Evolutionary conservation across 2,797 vertebrate genomes (phyloP).

Genomic region (Yasuhikotakia modesta): DNA sequence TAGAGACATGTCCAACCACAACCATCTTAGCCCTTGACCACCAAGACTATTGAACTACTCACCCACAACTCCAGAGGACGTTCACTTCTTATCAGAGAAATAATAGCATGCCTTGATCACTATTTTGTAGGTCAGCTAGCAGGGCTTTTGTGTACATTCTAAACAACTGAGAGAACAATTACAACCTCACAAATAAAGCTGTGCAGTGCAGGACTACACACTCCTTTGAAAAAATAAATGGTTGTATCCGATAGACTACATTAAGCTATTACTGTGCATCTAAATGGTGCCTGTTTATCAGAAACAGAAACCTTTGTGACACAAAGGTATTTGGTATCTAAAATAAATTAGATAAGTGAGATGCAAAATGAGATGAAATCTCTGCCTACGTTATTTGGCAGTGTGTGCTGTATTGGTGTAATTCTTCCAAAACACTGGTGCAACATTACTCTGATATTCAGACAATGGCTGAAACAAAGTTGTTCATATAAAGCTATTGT

Average conservation of each 20-base stretch:
- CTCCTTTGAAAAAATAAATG: conserved; percentile 71
- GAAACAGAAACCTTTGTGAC: conserved; percentile 81
- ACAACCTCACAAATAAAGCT: conserved; percentile 75
- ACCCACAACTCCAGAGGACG: conserved; percentile 79
- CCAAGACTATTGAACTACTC: conserved; percentile 75
- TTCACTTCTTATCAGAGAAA: conserved; percentile 76
- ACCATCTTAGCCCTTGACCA: conserved; percentile 72
- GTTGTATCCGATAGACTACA: conserved; percentile 81
- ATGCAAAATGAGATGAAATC: conserved; percentile 95
- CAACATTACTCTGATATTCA: conserved; percentile 87
- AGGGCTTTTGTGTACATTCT: conserved; percentile 72
- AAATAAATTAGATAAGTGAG: no score
- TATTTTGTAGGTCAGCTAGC: conserved; percentile 82
- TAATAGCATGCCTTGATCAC: conserved; percentile 79
- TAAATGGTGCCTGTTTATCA: conserved; percentile 94
- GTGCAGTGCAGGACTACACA: conserved; percentile 61
- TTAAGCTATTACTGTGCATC: conserved; percentile 95
- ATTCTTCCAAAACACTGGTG: conserved; percentile 87
- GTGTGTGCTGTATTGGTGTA: conserved; percentile 83
- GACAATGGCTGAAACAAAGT: conserved; percentile 92
- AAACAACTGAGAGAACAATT: conserved; percentile 62
- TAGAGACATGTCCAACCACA: conserved; percentile 75
- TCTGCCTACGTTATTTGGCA: conserved; percentile 85
- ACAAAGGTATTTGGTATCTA: conserved; percentile 82
- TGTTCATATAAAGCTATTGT: conserved; percentile 90